Evolutionary conservation across 2,797 vertebrate species (phyloP).

Genomic region (Odontamblyopus lacepedii): DNA sequence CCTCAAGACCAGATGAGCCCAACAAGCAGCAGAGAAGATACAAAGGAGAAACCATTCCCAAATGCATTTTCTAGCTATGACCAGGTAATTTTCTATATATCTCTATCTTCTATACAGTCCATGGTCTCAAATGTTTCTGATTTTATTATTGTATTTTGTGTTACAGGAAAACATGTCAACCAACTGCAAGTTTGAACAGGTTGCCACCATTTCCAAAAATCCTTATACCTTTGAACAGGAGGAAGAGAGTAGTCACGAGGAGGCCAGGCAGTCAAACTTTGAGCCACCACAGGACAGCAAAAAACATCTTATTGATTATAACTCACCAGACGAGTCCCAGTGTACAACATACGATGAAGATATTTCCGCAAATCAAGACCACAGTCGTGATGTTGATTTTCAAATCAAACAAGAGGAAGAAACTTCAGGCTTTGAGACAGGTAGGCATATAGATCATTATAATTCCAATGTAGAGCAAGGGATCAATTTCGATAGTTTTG

Average conservation of each 20-base stretch:
- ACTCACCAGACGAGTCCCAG: background rate
- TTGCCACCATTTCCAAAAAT: slow-evolving; percentile 4
- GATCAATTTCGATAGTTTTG: slow-evolving; percentile 4
- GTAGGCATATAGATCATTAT: background rate
- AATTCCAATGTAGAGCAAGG: slow-evolving; percentile 16
- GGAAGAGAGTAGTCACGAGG: slow-evolving; percentile 2
- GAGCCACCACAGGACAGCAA: slow-evolving; percentile 10
- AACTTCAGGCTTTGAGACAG: slow-evolving; percentile 12
- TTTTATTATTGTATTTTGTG: background rate
- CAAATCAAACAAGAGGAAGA: slow-evolving; percentile 22
- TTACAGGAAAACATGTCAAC: background rate
- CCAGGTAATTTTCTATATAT: background rate
- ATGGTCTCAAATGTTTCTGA: background rate
- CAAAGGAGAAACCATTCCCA: background rate
- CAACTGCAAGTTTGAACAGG: slow-evolving; percentile 8
- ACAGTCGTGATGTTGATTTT: slow-evolving; percentile 2
- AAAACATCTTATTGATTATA: background rate
- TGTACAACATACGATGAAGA: slow-evolving; percentile 1
- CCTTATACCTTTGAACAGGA: background rate
- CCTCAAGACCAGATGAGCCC: background rate
- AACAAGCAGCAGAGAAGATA: background rate
- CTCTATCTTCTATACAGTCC: too few species aligned
- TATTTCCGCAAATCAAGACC: slow-evolving; percentile 5
- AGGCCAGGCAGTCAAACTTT: slow-evolving; percentile 4
- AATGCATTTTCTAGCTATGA: background rate